phyloP scores from a whole-genome alignment of 2,113 vertebrate species.

The Corythaixoides concolor region DNA sequence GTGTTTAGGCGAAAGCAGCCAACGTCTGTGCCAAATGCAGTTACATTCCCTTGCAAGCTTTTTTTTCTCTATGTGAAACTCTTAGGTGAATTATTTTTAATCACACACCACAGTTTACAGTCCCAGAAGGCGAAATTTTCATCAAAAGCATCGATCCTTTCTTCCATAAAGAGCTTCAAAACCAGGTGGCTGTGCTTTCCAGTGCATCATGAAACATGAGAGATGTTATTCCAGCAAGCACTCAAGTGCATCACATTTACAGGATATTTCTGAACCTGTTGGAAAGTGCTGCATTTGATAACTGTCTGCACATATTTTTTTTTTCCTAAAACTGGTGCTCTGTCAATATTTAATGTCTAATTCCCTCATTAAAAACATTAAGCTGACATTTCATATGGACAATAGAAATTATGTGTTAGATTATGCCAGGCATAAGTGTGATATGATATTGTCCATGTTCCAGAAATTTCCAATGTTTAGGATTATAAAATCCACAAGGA shows the following conservation, averaged over 20 bases:
- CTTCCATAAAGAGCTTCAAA: constrained; percentile 1
- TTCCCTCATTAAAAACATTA: not conserved
- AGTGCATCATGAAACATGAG: not conserved
- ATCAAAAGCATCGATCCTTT: not conserved
- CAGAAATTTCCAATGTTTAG: not conserved
- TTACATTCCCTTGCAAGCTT: not conserved
- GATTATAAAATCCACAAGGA: not conserved
- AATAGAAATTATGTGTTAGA: not conserved
- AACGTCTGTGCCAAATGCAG: not conserved
- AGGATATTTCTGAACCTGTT: constrained; percentile 19
- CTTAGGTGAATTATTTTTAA: constrained; percentile 34
- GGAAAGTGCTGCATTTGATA: not conserved
- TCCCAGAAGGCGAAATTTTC: constrained; percentile 10
- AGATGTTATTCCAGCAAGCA: constrained; percentile 2
- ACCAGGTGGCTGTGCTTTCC: constrained; percentile 1
- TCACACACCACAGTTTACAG: not conserved
- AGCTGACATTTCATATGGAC: not conserved
- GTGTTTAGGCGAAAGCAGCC: not conserved
- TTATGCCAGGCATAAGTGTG: not conserved
- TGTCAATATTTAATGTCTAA: not conserved
- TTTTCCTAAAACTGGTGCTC: not conserved
- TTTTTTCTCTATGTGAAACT: not conserved
- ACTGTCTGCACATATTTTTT: not conserved
- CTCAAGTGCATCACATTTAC: not conserved
- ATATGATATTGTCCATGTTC: not conserved